Conservation (phyloP, 2,888 invertebrate species). For the Harmothoe impar region DNA sequence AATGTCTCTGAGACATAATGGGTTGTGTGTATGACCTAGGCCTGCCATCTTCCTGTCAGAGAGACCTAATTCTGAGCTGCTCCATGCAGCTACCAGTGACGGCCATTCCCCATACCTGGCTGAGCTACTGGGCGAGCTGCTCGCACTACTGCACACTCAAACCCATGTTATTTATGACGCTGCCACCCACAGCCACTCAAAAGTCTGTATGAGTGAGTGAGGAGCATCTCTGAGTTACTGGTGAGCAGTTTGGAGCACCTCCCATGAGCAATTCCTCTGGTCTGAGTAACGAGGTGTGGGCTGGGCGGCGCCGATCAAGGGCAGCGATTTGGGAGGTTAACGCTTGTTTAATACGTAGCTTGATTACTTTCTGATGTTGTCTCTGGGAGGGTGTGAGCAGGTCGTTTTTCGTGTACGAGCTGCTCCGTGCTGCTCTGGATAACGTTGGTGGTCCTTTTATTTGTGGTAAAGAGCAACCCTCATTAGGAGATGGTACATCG, state of each 20-base stretch:
- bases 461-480: background rate
- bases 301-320: background rate
- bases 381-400: background rate
- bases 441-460: background rate
- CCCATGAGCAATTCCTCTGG: background rate
- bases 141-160: no score
- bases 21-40: no score
- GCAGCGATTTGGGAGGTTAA: background rate
- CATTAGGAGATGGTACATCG: no score
- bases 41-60: no score
- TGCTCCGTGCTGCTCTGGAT: background rate
- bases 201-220: conserved; percentile 6
- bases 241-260: background rate
- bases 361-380: background rate
- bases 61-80: no score
- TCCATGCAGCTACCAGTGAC: no score
- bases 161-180: background rate
- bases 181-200: conserved; percentile 3
- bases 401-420: background rate
- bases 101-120: no score
- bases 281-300: background rate
- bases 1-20: no score
- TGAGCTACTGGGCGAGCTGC: no score
- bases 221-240: background rate
- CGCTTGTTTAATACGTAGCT: background rate